Percentiles rank a stretch among this genome's conserved stretches.
These are phyloP conservation scores for Nasonia longicornis DNA, from an alignment of 1,140 invertebrate genomes.

Conservation along the genomic window DNA sequence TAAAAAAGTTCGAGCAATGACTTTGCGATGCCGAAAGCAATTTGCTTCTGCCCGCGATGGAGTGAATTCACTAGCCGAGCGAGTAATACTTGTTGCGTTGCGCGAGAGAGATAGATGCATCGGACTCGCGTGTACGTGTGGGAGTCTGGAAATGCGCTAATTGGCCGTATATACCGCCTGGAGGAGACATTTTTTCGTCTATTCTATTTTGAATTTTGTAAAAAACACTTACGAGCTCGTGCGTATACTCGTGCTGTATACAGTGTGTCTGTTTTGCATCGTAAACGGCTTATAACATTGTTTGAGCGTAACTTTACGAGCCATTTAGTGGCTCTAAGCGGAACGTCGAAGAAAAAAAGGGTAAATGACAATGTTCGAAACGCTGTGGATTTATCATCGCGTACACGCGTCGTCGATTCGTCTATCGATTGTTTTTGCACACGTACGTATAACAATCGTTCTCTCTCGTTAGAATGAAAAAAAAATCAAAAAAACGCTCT, in stretches of 20 bases:
- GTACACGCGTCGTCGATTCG: no score
- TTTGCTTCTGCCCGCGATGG: neutral
- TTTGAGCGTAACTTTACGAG: neutral
- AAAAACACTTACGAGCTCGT: neutral
- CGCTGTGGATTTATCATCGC: no score
- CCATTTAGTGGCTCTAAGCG: neutral
- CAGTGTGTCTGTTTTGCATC: neutral
- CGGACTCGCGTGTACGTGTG: no score
- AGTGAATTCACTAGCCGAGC: neutral
- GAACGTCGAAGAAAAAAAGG: no score
- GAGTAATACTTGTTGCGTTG: slow-evolving; percentile 6
- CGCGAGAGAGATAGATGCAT: neutral
- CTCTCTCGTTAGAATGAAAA: no score
- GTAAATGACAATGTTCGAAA: no score
- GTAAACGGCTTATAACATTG: neutral
- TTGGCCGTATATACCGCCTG: neutral
- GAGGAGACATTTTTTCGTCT: neutral
- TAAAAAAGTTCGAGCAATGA: slow-evolving; percentile 15
- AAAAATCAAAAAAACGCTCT: no score
- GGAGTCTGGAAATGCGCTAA: neutral
- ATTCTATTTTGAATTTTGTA: neutral
- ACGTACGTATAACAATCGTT: no score
- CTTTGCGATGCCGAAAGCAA: neutral
- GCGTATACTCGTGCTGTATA: neutral
- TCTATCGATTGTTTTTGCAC: no score